Conservation (phyloP, 35 echinoderm and acorn worm species). For the Heliocidaris tuberculata region DNA sequence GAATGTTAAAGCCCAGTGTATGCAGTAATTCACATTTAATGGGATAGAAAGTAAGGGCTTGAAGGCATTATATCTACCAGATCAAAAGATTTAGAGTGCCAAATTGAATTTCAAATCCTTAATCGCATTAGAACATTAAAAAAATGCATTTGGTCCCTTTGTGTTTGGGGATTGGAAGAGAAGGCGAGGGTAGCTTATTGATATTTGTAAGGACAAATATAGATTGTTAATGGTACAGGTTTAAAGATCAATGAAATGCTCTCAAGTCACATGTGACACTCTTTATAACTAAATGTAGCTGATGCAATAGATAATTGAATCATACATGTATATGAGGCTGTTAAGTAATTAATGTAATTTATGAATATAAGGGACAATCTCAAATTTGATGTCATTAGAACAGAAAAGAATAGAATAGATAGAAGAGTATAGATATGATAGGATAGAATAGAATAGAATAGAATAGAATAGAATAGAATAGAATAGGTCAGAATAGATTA, state of each 20-base stretch:
- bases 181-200: background rate
- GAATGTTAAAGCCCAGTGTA: background rate
- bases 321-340: background rate
- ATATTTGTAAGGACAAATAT: background rate
- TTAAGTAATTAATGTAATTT: background rate
- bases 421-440: no score
- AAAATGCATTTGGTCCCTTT: background rate
- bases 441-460: no score
- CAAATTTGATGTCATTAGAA: no score
- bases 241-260: background rate
- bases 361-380: no score
- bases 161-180: background rate
- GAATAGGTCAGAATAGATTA: no score
- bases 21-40: slow-evolving; percentile 5
- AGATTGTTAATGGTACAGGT: background rate
- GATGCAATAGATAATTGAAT: background rate
- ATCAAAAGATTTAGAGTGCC: background rate
- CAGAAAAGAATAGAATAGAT: no score
- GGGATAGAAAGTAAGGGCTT: background rate
- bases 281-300: background rate
- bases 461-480: no score
- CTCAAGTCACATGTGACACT: background rate
- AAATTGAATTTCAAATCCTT: background rate
- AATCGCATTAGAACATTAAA: background rate
- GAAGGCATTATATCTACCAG: background rate